phyloP scores from a whole-genome alignment of 2,888 invertebrate genomes.

The Acanthosoma haemorrhoidale region DNA sequence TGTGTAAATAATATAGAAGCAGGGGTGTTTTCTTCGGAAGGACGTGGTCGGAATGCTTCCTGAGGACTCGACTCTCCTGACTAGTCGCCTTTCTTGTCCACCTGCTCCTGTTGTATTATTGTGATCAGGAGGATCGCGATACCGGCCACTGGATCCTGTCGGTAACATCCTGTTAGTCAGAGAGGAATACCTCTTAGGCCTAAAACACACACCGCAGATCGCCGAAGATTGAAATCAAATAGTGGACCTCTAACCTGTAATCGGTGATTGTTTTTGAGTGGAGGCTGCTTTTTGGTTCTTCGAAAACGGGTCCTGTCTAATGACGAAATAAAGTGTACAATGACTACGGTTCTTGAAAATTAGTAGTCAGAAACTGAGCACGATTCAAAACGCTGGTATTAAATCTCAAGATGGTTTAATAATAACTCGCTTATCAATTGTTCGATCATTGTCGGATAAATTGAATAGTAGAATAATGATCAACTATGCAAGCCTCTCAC shows the following conservation, averaged over 20 bases:
- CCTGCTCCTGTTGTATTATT: too few relatives aligned
- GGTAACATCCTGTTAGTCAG: neutral
- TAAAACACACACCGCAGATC: neutral
- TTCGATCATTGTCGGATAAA: too few relatives aligned
- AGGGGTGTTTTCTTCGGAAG: neutral
- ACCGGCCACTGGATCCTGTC: too few relatives aligned
- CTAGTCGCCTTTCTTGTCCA: too few relatives aligned
- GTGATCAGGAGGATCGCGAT: neutral
- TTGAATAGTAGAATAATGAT: too few relatives aligned
- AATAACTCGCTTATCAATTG: too few relatives aligned
- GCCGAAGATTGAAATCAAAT: neutral
- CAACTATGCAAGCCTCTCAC: too few relatives aligned
- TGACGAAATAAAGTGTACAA: neutral
- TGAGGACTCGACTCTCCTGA: neutral
- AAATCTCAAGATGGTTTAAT: too few relatives aligned
- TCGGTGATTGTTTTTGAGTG: neutral
- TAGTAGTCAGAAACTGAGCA: too few relatives aligned
- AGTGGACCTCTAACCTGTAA: neutral
- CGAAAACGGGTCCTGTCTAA: neutral
- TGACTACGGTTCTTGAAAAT: neutral
- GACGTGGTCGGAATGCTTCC: neutral
- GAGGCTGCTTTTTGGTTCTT: neutral
- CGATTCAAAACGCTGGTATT: too few relatives aligned
- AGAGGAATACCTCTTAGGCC: neutral
- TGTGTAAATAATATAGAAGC: constrained; percentile 5